phyloP scores from a whole-genome alignment of 2,888 invertebrate genomes.

The Cheilosia variabilis region DNA sequence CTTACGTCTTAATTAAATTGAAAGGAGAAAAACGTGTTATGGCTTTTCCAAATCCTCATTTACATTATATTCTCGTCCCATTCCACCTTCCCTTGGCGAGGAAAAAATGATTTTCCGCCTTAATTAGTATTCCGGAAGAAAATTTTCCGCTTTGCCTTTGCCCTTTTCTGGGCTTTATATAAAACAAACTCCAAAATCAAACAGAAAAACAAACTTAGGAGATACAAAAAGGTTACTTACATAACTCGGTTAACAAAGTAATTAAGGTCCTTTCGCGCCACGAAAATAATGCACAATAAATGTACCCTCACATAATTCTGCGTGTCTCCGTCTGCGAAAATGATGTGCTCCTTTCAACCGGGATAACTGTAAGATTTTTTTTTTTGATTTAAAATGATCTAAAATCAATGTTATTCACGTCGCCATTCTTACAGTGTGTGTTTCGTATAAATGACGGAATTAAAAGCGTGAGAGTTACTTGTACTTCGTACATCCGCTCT shows the following conservation, averaged over 20 bases:
- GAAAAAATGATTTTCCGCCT: conserved; percentile 43
- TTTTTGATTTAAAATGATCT: conserved; percentile 1
- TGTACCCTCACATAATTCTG: conserved; percentile 39
- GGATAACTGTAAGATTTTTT: background rate
- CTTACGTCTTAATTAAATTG: conserved; percentile 75
- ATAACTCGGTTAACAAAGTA: conserved; percentile 74
- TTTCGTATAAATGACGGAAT: conserved; percentile 13
- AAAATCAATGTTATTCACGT: conserved; percentile 44
- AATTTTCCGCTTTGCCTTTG: conserved; percentile 55
- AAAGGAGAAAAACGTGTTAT: conserved; percentile 74
- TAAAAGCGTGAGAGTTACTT: background rate
- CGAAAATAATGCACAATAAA: conserved; percentile 66
- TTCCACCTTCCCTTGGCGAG: background rate
- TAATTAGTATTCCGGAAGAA: conserved; percentile 75
- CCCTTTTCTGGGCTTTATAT: conserved; percentile 39
- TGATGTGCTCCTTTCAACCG: background rate
- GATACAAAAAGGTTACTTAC: conserved; percentile 70
- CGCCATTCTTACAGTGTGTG: background rate
- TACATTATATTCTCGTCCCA: conserved; percentile 64
- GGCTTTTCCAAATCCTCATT: conserved; percentile 74
- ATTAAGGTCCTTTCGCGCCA: conserved; percentile 68
- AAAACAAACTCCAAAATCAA: conserved; percentile 69
- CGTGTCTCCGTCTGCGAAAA: background rate
- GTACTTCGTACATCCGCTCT: background rate
- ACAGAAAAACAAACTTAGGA: conserved; percentile 61